Evolutionary conservation across 1,140 invertebrate species (phyloP), one percentile per base, ranked within the genome.

Genomic region (Drosophila mayri): DNA sequence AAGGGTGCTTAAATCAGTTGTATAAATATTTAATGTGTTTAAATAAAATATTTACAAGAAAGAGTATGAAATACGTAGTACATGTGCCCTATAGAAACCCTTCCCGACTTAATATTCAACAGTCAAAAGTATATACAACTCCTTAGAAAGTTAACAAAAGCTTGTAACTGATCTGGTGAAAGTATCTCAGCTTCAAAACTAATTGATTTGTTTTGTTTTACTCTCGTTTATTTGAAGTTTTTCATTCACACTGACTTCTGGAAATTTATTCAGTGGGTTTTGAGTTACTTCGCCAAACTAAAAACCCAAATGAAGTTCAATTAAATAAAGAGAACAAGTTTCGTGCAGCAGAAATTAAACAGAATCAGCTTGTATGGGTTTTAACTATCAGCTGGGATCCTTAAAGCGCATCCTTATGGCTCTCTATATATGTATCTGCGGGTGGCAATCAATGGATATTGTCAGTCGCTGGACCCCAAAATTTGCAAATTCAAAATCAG

Each of bases 381-480:
- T 28, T 41, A 61, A 77, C 60, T 20, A 32, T 32, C n/a, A 66
- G 52, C 75, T 79, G 20, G 40, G 32, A 62, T 18, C 32, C 37
- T 46, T 71, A 49, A 46, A 43, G 57, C n/a, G 18, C 32, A 41
- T 76, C 41, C 32, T 25, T 55, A 50, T 55, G 35, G 41, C 18
- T 61, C 9, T 1, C 32, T 35, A n/a, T 65, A 38, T 49, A 18
- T 54, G 40, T 44, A 41, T 25, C 44, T 43, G 46, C 22, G 18
- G 12, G 50, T 32, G 18, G 22, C 66, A 88, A 88, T 88, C 84
- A 88, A 87, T 87, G 73, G 54, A 70, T 62, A 76, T 86, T 86
- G 82, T 81, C 81, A 77, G 73, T 81, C 30, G 35, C 46, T 30
- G 55, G 38, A 22, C 37, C 63, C 64, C 32, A 76, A 79, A 71